These are phyloP conservation scores for Orthonevra nobilis DNA, from an alignment of 2,888 invertebrate species.

Conservation along the genomic window DNA sequence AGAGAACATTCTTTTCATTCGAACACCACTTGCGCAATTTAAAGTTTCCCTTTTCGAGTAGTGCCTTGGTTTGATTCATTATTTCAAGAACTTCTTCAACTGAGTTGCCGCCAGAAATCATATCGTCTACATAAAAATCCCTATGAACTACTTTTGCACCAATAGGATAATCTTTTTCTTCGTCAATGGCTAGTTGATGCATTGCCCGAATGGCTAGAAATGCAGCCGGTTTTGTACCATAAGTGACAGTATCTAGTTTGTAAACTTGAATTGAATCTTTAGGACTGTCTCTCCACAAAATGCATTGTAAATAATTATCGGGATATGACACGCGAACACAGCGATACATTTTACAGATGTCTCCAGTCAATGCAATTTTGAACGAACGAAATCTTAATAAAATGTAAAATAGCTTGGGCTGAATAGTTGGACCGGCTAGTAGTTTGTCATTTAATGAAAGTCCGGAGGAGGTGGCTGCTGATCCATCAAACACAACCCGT, in stretches of 20 bases:
- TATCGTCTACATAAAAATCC: too few relatives aligned
- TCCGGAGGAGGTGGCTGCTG: conserved; percentile 1
- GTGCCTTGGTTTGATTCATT: too few relatives aligned
- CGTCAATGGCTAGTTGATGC: conserved; percentile 1
- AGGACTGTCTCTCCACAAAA: conserved; percentile 37
- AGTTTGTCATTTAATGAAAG: conserved; percentile 28
- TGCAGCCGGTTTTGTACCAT: conserved; percentile 24
- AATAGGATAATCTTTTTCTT: too few relatives aligned
- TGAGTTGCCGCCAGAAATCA: too few relatives aligned
- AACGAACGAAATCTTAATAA: conserved; percentile 48
- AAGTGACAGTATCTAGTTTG: conserved; percentile 32
- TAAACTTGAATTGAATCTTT: conserved; percentile 22
- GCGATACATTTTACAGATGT: conserved; percentile 63
- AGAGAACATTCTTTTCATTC: not conserved
- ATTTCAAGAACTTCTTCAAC: too few relatives aligned
- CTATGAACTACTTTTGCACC: too few relatives aligned
- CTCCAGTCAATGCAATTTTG: conserved; percentile 31
- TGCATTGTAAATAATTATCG: conserved; percentile 55
- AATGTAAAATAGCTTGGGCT: conserved; percentile 44
- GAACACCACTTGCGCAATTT: not conserved
- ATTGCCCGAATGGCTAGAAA: conserved; percentile 42
- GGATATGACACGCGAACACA: conserved; percentile 53
- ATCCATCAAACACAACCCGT: conserved; percentile 14
- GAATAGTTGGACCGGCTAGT: conserved; percentile 44
- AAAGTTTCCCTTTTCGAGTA: too few relatives aligned